A percentile compares a stretch with the other conserved stretches of the same genome.
These are phyloP conservation scores for Napeogenes inachia DNA, from an alignment of 2,888 invertebrate genomes.

Conservation along the genomic window DNA sequence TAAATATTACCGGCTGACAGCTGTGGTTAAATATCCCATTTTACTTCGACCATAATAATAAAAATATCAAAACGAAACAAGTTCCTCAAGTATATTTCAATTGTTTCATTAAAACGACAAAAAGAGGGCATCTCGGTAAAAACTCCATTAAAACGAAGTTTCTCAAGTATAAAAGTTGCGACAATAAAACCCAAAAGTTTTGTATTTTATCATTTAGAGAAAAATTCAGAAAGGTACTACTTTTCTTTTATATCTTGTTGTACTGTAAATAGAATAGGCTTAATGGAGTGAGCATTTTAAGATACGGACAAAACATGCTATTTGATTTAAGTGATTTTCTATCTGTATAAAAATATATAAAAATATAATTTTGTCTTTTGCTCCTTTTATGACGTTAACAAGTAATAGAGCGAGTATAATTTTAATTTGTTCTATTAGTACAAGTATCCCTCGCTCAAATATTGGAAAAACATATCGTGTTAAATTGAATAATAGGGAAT, in stretches of 20 bases:
- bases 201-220: conserved; percentile 31
- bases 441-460: too few relatives aligned
- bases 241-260: conserved; percentile 23
- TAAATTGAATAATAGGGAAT: too few relatives aligned
- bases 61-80: conserved; percentile 21
- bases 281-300: conserved; percentile 5
- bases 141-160: conserved; percentile 34
- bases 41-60: conserved; percentile 13
- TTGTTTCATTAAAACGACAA: conserved; percentile 28
- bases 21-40: conserved; percentile 9
- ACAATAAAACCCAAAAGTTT: conserved; percentile 31
- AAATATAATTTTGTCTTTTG: too few relatives aligned
- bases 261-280: conserved; percentile 21
- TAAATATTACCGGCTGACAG: background rate
- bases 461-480: too few relatives aligned
- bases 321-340: background rate
- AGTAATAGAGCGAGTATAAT: too few relatives aligned
- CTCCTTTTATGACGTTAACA: too few relatives aligned
- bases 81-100: conserved; percentile 24
- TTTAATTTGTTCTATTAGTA: too few relatives aligned
- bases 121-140: conserved; percentile 29
- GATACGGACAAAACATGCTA: background rate
- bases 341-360: too few relatives aligned
- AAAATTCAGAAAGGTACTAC: conserved; percentile 28
- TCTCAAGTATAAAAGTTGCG: conserved; percentile 31